Conservation (phyloP, 1,140 invertebrate species). For the Papilio dardanus region DNA sequence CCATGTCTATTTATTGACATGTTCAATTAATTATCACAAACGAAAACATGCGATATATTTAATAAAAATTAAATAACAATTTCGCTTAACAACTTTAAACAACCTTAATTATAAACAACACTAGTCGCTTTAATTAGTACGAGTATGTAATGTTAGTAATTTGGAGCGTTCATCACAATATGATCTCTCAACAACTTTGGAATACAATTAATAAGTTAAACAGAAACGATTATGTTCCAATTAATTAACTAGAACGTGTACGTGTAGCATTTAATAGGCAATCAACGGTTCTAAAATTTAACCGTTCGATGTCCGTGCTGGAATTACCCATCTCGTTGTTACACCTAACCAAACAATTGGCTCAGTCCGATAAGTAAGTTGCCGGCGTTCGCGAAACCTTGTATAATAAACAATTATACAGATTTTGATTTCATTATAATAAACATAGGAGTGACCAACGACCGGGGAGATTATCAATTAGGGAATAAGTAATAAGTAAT, state of each 20-base stretch:
- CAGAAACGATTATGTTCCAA: constrained; percentile 46
- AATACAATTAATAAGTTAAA: constrained; percentile 39
- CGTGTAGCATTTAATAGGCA: constrained; percentile 66
- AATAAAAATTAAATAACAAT: constrained; percentile 1
- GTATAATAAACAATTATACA: constrained; percentile 42
- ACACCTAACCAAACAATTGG: constrained; percentile 78
- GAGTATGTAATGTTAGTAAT: background rate
- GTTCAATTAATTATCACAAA: background rate
- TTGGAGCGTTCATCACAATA: constrained; percentile 21
- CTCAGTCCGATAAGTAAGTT: constrained; percentile 64
- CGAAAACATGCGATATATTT: background rate
- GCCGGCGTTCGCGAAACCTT: constrained; percentile 51
- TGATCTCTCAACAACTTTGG: constrained; percentile 32
- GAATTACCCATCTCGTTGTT: constrained; percentile 55
- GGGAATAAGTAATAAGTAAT: background rate
- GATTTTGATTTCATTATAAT: constrained; percentile 20
- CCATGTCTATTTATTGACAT: constrained; percentile 40
- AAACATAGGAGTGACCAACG: background rate
- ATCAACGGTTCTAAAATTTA: constrained; percentile 65
- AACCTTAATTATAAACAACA: background rate
- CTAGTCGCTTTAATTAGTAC: constrained; percentile 6
- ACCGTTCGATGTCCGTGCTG: constrained; percentile 53
- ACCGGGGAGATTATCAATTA: background rate
- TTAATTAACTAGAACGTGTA: constrained; percentile 64
- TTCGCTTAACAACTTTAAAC: background rate